These are phyloP conservation scores for Heteromyza rotundicornis DNA, from an alignment of 2,888 invertebrate species.

Conservation along the genomic window DNA sequence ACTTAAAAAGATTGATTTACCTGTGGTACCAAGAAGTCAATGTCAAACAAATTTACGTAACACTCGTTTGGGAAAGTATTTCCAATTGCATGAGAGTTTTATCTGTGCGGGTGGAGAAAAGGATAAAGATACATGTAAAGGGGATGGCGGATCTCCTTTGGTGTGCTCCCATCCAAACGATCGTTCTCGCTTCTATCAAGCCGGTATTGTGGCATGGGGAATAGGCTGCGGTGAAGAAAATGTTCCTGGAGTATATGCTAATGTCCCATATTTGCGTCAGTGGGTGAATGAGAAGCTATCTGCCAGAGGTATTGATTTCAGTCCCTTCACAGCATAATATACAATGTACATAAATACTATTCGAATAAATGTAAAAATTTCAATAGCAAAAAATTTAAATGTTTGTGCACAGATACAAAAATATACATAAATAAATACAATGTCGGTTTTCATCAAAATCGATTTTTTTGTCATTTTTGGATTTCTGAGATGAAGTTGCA, in stretches of 20 bases:
- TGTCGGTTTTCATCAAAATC: too few species aligned
- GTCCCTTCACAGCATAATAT: slow-evolving; percentile 44
- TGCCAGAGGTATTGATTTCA: slow-evolving; percentile 33
- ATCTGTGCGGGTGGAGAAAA: slow-evolving; percentile 80
- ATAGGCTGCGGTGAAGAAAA: slow-evolving; percentile 75
- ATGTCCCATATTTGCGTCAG: slow-evolving; percentile 68
- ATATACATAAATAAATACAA: too few species aligned
- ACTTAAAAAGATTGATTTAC: slow-evolving; percentile 74
- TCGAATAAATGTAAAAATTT: too few species aligned
- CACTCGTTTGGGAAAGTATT: slow-evolving; percentile 73
- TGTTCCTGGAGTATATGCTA: slow-evolving; percentile 78
- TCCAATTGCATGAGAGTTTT: slow-evolving; percentile 72
- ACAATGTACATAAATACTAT: too few species aligned
- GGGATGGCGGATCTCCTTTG: slow-evolving; percentile 81
- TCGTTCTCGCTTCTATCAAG: slow-evolving; percentile 48
- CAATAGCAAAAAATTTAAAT: too few species aligned
- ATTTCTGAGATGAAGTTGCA: too few species aligned
- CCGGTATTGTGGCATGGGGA: slow-evolving; percentile 83
- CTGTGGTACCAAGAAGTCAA: slow-evolving; percentile 66
- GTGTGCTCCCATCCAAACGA: slow-evolving; percentile 70
- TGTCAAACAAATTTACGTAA: slow-evolving; percentile 66
- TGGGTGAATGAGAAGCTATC: slow-evolving; percentile 73
- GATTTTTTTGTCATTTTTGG: too few species aligned
- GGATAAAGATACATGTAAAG: slow-evolving; percentile 76
- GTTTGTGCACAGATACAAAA: too few species aligned